These are phyloP conservation scores for Catharus minimus DNA, from an alignment of 2,113 vertebrate genomes.

Conservation along the genomic window DNA sequence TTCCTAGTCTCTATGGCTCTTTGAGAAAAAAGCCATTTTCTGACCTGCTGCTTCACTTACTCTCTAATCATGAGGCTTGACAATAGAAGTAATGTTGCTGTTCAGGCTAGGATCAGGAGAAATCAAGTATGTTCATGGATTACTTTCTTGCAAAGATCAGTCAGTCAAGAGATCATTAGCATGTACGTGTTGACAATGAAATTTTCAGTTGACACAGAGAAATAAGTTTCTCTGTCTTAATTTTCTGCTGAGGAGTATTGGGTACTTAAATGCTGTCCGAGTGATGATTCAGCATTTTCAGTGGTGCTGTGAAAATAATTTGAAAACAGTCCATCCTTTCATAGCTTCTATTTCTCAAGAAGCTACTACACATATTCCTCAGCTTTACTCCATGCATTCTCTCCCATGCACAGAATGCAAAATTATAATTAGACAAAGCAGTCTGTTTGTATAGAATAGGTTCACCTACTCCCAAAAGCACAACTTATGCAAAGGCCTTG, in stretches of 20 bases:
- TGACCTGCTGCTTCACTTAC: not conserved
- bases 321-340: not conserved
- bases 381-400: not conserved
- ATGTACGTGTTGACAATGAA: not conserved
- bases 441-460: not conserved
- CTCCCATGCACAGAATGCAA: not conserved
- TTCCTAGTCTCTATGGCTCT: not conserved
- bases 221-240: not conserved
- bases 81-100: not conserved
- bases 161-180: not conserved
- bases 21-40: not conserved
- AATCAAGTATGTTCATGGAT: not conserved
- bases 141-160: not conserved
- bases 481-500: not conserved
- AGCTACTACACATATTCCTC: not conserved
- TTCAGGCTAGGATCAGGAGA: not conserved
- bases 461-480: conserved; percentile 19
- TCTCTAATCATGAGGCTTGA: not conserved
- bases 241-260: not conserved
- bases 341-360: conserved; percentile 5
- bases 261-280: not conserved
- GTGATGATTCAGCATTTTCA: not conserved
- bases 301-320: not conserved
- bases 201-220: not conserved
- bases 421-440: conserved; percentile 26